Percentiles rank a stretch among this genome's conserved stretches.
These are phyloP conservation scores for Rhagologus leucostigma DNA, from an alignment of 2,113 vertebrate genomes.

Conservation along the genomic window DNA sequence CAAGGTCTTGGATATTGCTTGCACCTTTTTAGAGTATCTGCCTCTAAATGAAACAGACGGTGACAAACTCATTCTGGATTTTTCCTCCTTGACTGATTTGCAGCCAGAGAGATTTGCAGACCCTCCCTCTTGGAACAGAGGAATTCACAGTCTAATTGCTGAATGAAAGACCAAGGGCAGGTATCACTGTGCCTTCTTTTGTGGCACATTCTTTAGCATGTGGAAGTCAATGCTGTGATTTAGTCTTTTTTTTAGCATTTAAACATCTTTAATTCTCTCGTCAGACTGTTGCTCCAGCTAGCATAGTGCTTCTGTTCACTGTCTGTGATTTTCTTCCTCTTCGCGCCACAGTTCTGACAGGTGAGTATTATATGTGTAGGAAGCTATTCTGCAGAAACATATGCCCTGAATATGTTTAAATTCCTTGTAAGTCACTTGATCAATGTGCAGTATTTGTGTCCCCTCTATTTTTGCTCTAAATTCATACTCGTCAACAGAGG, in stretches of 20 bases:
- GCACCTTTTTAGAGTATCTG: slow-evolving; percentile 40
- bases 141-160: neutral
- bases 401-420: slow-evolving; percentile 22
- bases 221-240: neutral
- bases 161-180: neutral
- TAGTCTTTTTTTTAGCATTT: neutral
- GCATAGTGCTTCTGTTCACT: neutral
- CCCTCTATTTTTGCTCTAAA: slow-evolving; percentile 47
- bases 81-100: neutral
- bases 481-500: slow-evolving; percentile 54
- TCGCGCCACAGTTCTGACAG: neutral
- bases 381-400: slow-evolving; percentile 28
- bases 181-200: neutral
- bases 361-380: slow-evolving; percentile 20
- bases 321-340: neutral
- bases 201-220: neutral
- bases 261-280: neutral
- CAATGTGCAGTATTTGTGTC: slow-evolving; percentile 30
- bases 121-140: neutral
- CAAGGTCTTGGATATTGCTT: slow-evolving; percentile 14
- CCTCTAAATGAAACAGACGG: neutral
- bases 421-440: slow-evolving; percentile 26
- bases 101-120: neutral
- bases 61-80: slow-evolving; percentile 12
- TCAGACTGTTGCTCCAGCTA: neutral